Evolutionary conservation across 2,888 invertebrate genomes (phyloP).

Genomic region (Acanthosepion esculentum): DNA sequence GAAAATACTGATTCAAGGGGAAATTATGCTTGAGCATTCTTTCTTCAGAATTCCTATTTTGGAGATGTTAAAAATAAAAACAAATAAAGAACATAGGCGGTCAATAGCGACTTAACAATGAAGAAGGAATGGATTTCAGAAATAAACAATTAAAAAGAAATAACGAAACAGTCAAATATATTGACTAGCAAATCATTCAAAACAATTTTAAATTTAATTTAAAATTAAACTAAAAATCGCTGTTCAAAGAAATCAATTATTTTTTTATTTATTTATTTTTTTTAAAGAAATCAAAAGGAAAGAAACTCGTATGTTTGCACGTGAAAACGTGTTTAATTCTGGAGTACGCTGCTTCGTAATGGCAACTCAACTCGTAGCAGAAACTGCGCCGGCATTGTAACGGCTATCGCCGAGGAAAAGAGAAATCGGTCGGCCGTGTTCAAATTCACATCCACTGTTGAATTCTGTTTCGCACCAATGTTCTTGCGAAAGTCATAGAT

Average conservation of each 20-base stretch:
- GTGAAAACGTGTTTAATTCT: no score
- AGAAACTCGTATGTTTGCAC: no score
- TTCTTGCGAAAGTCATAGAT: no score
- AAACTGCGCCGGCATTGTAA: no score
- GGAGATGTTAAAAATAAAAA: not conserved
- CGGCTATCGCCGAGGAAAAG: no score
- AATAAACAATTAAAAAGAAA: not conserved
- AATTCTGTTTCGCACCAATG: no score
- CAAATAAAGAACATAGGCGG: not conserved
- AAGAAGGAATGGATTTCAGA: not conserved
- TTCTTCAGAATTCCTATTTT: not conserved
- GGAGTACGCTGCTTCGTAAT: no score
- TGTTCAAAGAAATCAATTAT: not conserved
- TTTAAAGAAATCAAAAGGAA: no score
- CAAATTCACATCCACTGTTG: no score
- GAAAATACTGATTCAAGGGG: not conserved
- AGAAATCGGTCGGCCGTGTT: no score
- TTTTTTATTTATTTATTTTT: no score
- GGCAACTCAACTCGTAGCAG: no score
- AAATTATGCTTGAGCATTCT: not conserved
- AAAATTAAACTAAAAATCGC: not conserved
- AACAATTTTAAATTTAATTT: not conserved
- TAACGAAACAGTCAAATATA: not conserved
- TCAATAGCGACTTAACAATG: not conserved
- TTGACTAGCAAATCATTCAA: not conserved